A percentile compares a stretch with the other conserved stretches of the same genome.
Conservation (phyloP, 2,797 vertebrate species). For the Oryzias dopingdopingensis region DNA sequence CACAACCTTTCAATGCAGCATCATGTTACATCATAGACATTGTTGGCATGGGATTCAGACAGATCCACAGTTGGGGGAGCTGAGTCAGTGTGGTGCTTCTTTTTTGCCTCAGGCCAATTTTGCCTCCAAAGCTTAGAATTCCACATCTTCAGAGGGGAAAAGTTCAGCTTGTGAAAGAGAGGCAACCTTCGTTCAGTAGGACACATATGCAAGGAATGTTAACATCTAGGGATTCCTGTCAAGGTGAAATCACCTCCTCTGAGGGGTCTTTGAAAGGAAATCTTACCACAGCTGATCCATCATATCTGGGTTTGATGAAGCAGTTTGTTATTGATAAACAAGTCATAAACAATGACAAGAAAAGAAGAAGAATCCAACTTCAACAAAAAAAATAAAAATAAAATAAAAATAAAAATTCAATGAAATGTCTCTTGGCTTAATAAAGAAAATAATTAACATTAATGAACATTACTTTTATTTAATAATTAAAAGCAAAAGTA, state of each 20-base stretch:
- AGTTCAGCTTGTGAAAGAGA: slow-evolving; percentile 61
- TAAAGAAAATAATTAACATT: too few species aligned
- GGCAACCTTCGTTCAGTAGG: slow-evolving; percentile 56
- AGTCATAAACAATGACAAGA: too few species aligned
- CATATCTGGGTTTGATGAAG: neutral
- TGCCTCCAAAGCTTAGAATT: slow-evolving; percentile 64
- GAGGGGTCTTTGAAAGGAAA: slow-evolving; percentile 9
- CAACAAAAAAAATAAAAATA: too few species aligned
- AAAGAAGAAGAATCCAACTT: too few species aligned
- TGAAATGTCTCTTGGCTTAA: too few species aligned
- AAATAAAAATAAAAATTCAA: too few species aligned
- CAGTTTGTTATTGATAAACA: too few species aligned
- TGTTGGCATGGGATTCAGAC: slow-evolving; percentile 56
- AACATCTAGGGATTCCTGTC: slow-evolving; percentile 45
- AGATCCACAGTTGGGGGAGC: slow-evolving; percentile 53
- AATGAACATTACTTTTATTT: too few species aligned
- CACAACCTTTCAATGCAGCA: slow-evolving; percentile 51
- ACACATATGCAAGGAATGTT: slow-evolving; percentile 44
- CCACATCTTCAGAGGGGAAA: slow-evolving; percentile 65
- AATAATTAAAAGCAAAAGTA: too few species aligned
- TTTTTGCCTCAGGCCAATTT: slow-evolving; percentile 71
- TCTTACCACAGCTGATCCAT: slow-evolving; percentile 5
- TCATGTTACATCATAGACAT: slow-evolving; percentile 64
- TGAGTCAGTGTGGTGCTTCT: slow-evolving; percentile 65
- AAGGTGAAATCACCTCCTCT: slow-evolving; percentile 39